Evolutionary conservation across 2,797 vertebrate species (phyloP), one percentile per base, ranked within the genome.

Genomic region (Premnoplex brunnescens): DNA sequence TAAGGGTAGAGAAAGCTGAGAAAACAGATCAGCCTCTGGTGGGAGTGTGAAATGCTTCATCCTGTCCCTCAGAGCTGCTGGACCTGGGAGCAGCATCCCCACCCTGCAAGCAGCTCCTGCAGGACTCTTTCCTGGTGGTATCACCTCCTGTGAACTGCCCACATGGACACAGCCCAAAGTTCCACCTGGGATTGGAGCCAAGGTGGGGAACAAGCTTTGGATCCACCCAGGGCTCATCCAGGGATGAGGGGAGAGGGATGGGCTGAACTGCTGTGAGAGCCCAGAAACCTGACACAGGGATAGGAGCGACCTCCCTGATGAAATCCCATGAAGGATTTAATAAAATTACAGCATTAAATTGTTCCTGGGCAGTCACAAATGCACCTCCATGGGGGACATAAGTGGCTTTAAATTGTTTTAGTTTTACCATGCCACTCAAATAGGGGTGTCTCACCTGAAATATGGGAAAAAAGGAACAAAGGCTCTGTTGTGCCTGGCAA

Each of bases 51-150:
- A 72, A 13, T 2, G 1, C 12, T 18, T 5, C 30, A 14, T 2
- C n/a, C 54, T 37, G 8, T 24, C 36, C 9, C 11, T 14, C 30
- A 9, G 26, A 28, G n/a, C 32, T 7, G 49, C 56, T 41, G 72
- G 64, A 44, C 14, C 37, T 24, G 63, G 39, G 14, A 58, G 43
- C 55, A 54, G 34, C 64, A 14, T 5, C n/a, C 46, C 34, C 39
- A 4, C 36, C 13, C 1, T 4, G 28, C 26, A 27, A 17, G 49
- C 27, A 27, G 16, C 8, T 51, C 15, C 27, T 72, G 10, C 73
- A 43, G 55, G 37, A 5, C 3, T 7, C 24, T 32, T 12, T n/a
- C 8, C 69, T 0, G 3, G 1, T 0, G 22, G 4, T 10, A 12
- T 27, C 22, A 1, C 64, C 56, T 60, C 43, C 56, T 22, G 2